phyloP scores from a whole-genome alignment of 30 jellyfish, hydroid and myxozoan species.

The Catostylus mosaicus region DNA sequence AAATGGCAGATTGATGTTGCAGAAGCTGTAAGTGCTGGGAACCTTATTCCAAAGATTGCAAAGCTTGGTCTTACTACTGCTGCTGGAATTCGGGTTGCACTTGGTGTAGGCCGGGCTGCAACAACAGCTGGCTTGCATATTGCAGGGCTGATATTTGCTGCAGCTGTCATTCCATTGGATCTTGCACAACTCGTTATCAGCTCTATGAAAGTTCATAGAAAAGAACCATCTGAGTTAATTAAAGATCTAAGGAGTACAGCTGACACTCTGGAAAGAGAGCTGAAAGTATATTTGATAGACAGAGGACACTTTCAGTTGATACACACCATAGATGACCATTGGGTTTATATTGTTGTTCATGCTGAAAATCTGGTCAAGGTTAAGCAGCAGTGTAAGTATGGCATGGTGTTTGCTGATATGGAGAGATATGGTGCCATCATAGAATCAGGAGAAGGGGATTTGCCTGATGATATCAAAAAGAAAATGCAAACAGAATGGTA shows the following conservation, averaged over 20 bases:
- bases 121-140: conserved; percentile 57
- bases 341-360: conserved; percentile 42
- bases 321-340: conserved; percentile 8
- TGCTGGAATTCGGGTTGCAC: conserved; percentile 38
- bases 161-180: conserved; percentile 53
- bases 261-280: conserved; percentile 19
- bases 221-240: conserved; percentile 28
- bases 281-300: conserved; percentile 8
- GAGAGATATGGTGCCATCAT: conserved; percentile 15
- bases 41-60: conserved; percentile 24
- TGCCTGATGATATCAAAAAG: conserved; percentile 17
- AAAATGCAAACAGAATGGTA: conserved; percentile 50
- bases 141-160: conserved; percentile 53
- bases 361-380: background rate
- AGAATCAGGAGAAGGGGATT: conserved; percentile 31
- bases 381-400: background rate
- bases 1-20: conserved; percentile 25
- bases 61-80: conserved; percentile 46
- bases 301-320: conserved; percentile 20
- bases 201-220: conserved; percentile 44
- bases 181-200: conserved; percentile 43
- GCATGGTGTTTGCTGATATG: background rate
- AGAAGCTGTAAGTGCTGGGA: background rate
- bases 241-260: conserved; percentile 34
- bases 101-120: conserved; percentile 56